Percentiles rank a stretch among this genome's conserved stretches.
phyloP scores from a whole-genome alignment of 2,113 vertebrate species.

The Atrichornis clamosus region DNA sequence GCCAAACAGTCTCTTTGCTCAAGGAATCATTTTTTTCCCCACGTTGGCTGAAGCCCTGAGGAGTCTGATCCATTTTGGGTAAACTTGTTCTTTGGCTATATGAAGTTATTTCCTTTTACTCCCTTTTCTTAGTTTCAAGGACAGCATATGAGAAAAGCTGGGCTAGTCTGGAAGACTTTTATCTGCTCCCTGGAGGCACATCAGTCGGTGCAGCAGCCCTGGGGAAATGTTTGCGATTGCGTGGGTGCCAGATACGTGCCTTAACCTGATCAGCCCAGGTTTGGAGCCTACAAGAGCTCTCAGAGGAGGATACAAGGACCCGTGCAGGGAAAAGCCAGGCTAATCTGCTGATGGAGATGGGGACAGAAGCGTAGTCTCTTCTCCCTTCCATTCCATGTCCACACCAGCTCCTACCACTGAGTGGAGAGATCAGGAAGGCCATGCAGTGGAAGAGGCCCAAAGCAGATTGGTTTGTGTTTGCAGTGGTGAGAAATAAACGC shows the following conservation, averaged over 20 bases:
- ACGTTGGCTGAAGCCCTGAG: not conserved
- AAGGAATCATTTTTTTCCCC: not conserved
- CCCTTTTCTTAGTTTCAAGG: not conserved
- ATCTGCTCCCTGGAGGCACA: not conserved
- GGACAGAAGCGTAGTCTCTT: not conserved
- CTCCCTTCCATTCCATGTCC: not conserved
- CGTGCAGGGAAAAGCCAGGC: not conserved
- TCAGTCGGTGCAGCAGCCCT: not conserved
- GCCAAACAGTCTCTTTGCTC: not conserved
- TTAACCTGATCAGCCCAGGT: not conserved
- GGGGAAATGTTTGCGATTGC: not conserved
- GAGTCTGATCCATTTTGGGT: not conserved
- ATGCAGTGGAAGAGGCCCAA: not conserved
- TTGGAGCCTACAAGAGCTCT: not conserved
- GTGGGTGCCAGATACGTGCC: not conserved
- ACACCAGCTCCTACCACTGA: not conserved
- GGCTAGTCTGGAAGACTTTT: not conserved
- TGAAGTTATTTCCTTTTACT: constrained; percentile 8
- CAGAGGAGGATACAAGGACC: not conserved
- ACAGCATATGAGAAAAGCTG: not conserved
- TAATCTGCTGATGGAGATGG: not conserved
- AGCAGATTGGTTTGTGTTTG: not conserved
- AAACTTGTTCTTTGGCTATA: not conserved
- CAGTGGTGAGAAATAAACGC: not conserved
- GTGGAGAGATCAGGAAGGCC: not conserved